phyloP scores from a whole-genome alignment of 2,888 invertebrate species.

The Sarcophaga subvicina region DNA sequence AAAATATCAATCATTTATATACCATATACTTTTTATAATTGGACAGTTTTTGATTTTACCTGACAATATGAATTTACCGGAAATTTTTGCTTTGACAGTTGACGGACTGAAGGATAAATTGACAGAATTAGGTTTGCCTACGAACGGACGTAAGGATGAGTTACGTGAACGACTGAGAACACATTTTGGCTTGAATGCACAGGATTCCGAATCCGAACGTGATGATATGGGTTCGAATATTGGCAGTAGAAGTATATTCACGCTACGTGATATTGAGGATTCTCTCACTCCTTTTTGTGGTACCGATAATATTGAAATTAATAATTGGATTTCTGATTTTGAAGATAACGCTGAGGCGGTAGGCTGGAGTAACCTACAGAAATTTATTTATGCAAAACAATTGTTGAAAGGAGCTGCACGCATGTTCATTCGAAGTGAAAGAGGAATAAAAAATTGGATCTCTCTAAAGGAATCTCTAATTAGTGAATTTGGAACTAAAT shows the following conservation, averaged over 20 bases:
- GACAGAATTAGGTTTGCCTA: too few relatives aligned
- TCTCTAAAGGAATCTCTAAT: conserved; percentile 20
- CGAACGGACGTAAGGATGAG: too few relatives aligned
- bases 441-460: conserved; percentile 17
- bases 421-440: conserved; percentile 25
- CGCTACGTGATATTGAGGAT: conserved; percentile 13
- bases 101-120: too few relatives aligned
- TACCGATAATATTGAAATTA: conserved; percentile 24
- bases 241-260: background rate
- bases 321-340: conserved; percentile 20
- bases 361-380: conserved; percentile 5
- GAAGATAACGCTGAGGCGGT: conserved; percentile 13
- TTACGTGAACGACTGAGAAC: too few relatives aligned
- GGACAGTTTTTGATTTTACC: too few relatives aligned
- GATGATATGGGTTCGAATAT: background rate
- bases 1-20: too few relatives aligned
- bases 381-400: conserved; percentile 34
- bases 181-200: too few relatives aligned
- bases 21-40: too few relatives aligned
- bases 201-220: too few relatives aligned
- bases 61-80: too few relatives aligned
- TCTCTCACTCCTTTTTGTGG: conserved; percentile 45
- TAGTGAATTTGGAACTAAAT: conserved; percentile 21
- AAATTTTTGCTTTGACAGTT: too few relatives aligned
- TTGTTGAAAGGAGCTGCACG: conserved; percentile 27